These are phyloP conservation scores for Pseudomyrmex sp. DNA, from an alignment of 1,140 invertebrate species.

Conservation along the genomic window DNA sequence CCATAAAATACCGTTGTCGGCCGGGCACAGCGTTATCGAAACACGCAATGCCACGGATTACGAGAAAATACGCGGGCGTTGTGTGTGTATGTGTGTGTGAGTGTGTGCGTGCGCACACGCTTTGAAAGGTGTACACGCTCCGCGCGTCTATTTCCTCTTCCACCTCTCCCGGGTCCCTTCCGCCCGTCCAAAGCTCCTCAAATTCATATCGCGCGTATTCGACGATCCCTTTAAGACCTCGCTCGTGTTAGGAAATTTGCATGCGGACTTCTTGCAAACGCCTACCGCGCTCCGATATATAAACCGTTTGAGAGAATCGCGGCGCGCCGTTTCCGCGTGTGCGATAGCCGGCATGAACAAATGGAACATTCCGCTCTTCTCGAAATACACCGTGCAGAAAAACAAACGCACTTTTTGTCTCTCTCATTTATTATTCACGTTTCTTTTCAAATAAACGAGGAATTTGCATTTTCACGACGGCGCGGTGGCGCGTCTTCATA, in stretches of 20 bases:
- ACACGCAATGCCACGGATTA: slow-evolving; percentile 83
- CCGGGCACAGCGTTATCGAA: slow-evolving; percentile 79
- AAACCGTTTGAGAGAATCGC: neutral
- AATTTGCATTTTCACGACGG: neutral
- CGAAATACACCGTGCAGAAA: neutral
- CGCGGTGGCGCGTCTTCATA: neutral
- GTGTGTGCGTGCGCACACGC: slow-evolving; percentile 32
- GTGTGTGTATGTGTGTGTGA: slow-evolving; percentile 1
- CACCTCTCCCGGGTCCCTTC: neutral
- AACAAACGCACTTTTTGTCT: neutral
- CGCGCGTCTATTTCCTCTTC: slow-evolving; percentile 37
- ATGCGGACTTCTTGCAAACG: slow-evolving; percentile 26
- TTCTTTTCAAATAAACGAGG: neutral
- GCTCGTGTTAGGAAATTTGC: slow-evolving; percentile 25
- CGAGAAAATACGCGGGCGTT: slow-evolving; percentile 71
- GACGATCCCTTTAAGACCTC: slow-evolving; percentile 33
- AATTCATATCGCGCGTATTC: slow-evolving; percentile 28
- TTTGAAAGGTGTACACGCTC: slow-evolving; percentile 46
- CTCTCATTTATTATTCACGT: neutral
- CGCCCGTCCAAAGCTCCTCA: neutral
- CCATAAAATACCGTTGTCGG: slow-evolving; percentile 80
- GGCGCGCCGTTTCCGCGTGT: slow-evolving; percentile 7
- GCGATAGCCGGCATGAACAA: neutral
- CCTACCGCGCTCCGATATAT: slow-evolving; percentile 11
- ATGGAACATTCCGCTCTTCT: too few relatives aligned